Percentiles rank a stretch among this genome's conserved stretches.
phyloP scores from a whole-genome alignment of 1,140 invertebrate genomes.

The Eciton burchellii region DNA sequence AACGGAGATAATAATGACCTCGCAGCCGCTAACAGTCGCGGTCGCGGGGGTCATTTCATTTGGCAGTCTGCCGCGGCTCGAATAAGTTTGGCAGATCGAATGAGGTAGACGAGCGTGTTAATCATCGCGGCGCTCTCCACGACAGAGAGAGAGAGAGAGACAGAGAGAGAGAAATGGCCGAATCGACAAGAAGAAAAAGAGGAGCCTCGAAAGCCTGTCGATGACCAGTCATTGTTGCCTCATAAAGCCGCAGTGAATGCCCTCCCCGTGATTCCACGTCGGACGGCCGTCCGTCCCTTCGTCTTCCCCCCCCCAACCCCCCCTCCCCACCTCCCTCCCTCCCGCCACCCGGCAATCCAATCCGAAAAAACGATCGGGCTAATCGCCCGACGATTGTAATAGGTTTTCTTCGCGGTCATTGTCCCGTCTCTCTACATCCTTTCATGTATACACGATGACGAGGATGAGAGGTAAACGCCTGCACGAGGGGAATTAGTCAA shows the following conservation, averaged over 20 bases:
- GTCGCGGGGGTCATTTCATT: conserved; percentile 71
- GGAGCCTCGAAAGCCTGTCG: conserved; percentile 64
- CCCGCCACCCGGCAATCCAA: not conserved
- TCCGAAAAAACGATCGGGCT: conserved; percentile 76
- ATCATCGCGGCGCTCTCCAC: conserved; percentile 61
- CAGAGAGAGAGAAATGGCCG: conserved; percentile 30
- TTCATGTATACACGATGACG: conserved; percentile 35
- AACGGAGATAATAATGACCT: conserved; percentile 48
- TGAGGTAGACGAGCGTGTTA: conserved; percentile 72
- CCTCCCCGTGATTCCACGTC: conserved; percentile 69
- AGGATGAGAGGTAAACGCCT: conserved; percentile 40
- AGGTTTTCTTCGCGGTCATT: conserved; percentile 77
- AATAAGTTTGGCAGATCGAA: conserved; percentile 65
- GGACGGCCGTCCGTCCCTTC: conserved; percentile 40
- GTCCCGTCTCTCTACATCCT: conserved; percentile 60
- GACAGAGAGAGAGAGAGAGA: conserved; percentile 11
- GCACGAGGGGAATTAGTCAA: conserved; percentile 38
- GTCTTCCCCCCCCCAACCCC: no score
- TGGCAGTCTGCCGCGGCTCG: conserved; percentile 64
- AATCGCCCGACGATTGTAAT: conserved; percentile 80
- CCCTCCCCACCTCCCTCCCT: no score
- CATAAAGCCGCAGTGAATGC: conserved; percentile 75
- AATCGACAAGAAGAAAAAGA: conserved; percentile 26
- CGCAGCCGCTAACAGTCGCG: conserved; percentile 59
- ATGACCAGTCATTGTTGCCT: conserved; percentile 79